Base-by-base conservation (phyloP, 2,113 vertebrate species). In the Coryphaenoides rupestris region DNA sequence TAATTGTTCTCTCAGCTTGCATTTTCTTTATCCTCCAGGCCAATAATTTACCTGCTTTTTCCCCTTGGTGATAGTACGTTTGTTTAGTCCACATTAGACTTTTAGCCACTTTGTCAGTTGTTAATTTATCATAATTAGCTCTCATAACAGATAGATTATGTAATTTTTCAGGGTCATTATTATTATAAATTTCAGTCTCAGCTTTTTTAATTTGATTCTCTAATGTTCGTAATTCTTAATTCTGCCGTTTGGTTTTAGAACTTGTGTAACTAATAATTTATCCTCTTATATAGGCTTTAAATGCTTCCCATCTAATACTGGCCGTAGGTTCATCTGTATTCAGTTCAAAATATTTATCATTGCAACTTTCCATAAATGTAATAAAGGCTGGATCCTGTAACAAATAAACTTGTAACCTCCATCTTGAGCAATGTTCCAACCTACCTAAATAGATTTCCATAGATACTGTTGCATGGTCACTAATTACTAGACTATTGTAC, bases 31-130 rank as follows among this genome's bases (percentile, higher is more conserved):
- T 33, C 21, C 28, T 55, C 59, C 66, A 69, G 21, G 67, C 67
- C 54, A 69, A 21, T 50, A 69, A n/a, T 69, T 50, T 69, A 45
- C 65, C 65, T 21, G 60, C 22, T 21, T 73, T 73, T 59, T 33
- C 70, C 49, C 65, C 60, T 53, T 73, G 70, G 9, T 73, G 55
- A 45, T 67, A 73, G 22, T 67, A 73, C 24, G 47, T 47, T 64
- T 55, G 70, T 24, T 57, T 62, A 62, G 54, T 62, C 55, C 55
- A 63, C 54, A 63, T 22, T 40, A 58, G 5, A 24, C 45, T 69
- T 63, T 63, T 58, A 21, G 67, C 54, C n/a, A 66, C 58, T 45
- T 64, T 64, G 4, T 70, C 61, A 13, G 58, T 50, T 66, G 63
- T 62, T 21, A 62, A 33, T 53, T 66, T 66, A 62, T 72, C 45